These are phyloP conservation scores for Eilema caniola DNA, from an alignment of 2,888 invertebrate genomes.

Conservation along the genomic window DNA sequence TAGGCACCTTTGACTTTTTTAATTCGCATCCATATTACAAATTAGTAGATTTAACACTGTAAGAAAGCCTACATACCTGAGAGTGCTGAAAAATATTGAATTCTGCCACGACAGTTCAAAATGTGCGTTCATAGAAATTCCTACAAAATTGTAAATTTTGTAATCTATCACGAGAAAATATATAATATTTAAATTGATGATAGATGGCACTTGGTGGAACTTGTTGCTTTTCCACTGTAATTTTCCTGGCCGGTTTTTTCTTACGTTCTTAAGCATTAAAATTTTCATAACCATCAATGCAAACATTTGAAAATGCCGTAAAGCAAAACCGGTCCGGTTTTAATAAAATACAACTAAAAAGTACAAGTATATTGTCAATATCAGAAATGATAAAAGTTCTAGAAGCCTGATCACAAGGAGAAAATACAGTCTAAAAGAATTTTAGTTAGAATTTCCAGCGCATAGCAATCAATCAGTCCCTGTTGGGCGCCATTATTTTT, in stretches of 20 bases:
- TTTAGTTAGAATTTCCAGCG: neutral
- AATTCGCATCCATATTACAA: neutral
- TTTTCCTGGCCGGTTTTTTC: too few species aligned
- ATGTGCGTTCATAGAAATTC: neutral
- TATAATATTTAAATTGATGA: too few species aligned
- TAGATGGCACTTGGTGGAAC: too few species aligned
- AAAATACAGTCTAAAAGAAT: neutral
- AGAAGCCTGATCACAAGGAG: neutral
- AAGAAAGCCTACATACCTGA: neutral
- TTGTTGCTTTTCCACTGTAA: too few species aligned
- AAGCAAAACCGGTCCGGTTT: too few species aligned
- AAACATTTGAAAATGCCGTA: too few species aligned
- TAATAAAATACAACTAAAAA: too few species aligned
- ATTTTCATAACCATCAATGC: too few species aligned
- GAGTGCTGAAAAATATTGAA: neutral
- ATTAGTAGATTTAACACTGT: neutral
- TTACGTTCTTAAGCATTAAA: too few species aligned
- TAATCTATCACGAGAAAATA: too few species aligned
- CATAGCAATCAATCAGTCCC: neutral
- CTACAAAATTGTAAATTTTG: neutral
- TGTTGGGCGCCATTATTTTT: constrained; percentile 13
- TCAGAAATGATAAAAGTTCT: neutral
- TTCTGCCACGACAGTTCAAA: neutral
- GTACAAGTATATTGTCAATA: too few species aligned
- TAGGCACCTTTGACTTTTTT: neutral